phyloP scores from a whole-genome alignment of 2,797 vertebrate species.

The Sebastes matsubarae region DNA sequence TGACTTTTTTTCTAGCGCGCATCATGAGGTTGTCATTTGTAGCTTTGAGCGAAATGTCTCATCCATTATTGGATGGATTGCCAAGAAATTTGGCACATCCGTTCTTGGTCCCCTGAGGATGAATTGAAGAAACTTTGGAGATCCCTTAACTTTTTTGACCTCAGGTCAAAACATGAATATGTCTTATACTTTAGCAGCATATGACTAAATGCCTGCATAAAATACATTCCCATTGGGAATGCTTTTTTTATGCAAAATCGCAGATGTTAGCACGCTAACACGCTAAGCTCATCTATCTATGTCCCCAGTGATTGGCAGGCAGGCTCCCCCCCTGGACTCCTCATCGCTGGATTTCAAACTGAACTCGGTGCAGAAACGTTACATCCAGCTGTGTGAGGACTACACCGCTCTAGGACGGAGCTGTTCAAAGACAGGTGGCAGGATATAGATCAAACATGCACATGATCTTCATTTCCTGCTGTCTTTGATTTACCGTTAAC shows the following conservation, averaged over 20 bases:
- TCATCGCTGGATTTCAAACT: constrained; percentile 12
- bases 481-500: constrained; percentile 6
- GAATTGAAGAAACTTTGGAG: background rate
- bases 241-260: too few species aligned
- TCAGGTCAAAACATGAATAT: background rate
- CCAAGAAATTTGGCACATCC: too few species aligned
- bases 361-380: background rate
- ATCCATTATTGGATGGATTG: background rate
- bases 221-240: background rate
- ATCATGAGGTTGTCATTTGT: background rate
- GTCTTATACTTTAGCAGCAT: background rate
- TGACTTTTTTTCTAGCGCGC: too few species aligned
- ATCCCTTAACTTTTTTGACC: too few species aligned
- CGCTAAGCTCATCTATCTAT: background rate
- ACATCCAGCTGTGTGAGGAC: constrained; percentile 38
- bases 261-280: background rate
- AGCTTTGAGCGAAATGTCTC: background rate
- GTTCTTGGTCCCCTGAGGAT: background rate
- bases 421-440: constrained; percentile 62
- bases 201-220: background rate
- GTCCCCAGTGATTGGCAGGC: background rate
- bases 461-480: constrained; percentile 21
- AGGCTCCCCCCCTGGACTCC: background rate
- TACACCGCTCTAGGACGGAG: constrained; percentile 35
- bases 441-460: constrained; percentile 19